phyloP scores from a whole-genome alignment of 1,140 invertebrate genomes.

The Spodoptera litura region DNA sequence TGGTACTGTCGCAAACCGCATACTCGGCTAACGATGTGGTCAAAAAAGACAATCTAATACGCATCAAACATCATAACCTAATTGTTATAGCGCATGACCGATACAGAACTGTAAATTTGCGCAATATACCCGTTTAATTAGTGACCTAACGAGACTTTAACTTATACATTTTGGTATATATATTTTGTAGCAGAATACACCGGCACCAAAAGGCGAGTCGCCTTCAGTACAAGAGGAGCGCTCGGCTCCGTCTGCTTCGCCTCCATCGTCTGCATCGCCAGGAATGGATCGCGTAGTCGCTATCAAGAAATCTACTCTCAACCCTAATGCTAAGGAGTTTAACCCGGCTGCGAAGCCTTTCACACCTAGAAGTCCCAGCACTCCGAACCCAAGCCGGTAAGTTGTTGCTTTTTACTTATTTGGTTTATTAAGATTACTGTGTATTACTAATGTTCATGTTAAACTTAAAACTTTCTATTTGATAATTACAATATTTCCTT shows the following conservation, averaged over 20 bases:
- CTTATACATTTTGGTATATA: neutral
- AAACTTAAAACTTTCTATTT: no score
- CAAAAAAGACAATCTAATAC: no score
- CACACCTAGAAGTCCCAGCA: conserved; percentile 91
- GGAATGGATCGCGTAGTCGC: conserved; percentile 87
- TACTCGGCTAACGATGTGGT: no score
- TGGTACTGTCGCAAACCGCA: no score
- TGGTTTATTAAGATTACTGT: neutral
- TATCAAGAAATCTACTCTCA: conserved; percentile 92
- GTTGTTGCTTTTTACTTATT: neutral
- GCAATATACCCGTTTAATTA: neutral
- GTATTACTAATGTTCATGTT: neutral
- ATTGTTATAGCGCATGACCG: no score
- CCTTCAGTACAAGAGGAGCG: conserved; percentile 52
- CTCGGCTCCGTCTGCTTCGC: conserved; percentile 55
- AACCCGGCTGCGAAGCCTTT: conserved; percentile 95
- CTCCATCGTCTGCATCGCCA: conserved; percentile 68
- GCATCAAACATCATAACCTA: no score
- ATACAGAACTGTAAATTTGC: no score
- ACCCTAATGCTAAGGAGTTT: conserved; percentile 96
- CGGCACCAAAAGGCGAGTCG: conserved; percentile 65
- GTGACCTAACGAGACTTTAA: neutral
- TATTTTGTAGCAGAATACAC: conserved; percentile 47
- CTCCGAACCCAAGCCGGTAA: conserved; percentile 86
- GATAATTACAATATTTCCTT: no score